phyloP scores from a whole-genome alignment of 2,113 vertebrate genomes.

The Takifugu bimaculatus region DNA sequence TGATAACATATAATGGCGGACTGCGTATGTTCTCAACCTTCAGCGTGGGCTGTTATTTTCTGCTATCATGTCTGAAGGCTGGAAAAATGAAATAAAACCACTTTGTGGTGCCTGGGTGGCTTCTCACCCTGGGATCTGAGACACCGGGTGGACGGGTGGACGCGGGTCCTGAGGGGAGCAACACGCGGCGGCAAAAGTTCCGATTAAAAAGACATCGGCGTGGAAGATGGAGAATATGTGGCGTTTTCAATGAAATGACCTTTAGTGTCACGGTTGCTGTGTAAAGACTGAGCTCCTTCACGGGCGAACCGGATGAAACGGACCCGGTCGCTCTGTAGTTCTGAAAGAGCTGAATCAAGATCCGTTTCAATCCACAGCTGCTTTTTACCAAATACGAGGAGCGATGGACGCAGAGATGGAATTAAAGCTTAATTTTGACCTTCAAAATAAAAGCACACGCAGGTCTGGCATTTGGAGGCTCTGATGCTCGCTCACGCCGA shows the following conservation, averaged over 20 bases:
- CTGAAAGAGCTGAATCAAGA: background rate
- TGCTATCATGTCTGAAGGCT: background rate
- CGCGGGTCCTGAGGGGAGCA: conserved; percentile 9
- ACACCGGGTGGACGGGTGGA: background rate
- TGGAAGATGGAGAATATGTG: conserved; percentile 12
- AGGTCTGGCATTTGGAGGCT: no score
- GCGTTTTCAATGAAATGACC: conserved; percentile 23
- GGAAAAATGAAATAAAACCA: background rate
- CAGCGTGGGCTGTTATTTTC: background rate
- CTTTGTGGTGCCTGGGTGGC: conserved; percentile 20
- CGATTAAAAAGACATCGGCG: background rate
- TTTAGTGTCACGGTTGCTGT: conserved; percentile 15
- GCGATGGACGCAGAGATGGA: no score
- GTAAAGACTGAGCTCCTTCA: background rate
- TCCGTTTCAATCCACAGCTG: no score
- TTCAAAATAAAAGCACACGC: no score
- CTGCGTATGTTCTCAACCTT: no score
- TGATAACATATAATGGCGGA: no score
- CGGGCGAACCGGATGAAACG: background rate
- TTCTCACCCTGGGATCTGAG: conserved; percentile 13
- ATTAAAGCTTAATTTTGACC: no score
- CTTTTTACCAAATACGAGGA: no score
- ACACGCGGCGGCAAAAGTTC: conserved; percentile 26
- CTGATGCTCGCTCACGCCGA: no score
- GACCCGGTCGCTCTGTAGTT: background rate